Percentiles rank a stretch among this genome's conserved stretches.
Evolutionary conservation across 2,113 vertebrate species (phyloP).

Genomic region (Psilopogon haemacephalus): DNA sequence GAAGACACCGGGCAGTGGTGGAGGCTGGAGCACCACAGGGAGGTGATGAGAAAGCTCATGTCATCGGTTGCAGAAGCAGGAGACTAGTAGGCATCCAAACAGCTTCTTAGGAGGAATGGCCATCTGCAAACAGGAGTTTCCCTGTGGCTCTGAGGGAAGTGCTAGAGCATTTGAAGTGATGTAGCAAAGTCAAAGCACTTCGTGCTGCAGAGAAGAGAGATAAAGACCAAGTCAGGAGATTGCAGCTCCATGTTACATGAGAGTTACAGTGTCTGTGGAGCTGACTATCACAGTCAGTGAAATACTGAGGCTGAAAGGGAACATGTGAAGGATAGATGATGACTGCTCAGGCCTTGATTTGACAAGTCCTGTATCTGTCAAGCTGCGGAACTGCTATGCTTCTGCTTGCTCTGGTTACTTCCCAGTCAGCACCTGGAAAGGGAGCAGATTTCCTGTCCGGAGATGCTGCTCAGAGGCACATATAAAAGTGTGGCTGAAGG

Average conservation of each 20-base stretch:
- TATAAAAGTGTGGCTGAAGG: not conserved
- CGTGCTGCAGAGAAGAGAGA: not conserved
- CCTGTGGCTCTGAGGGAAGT: accelerated
- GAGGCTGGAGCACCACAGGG: not conserved
- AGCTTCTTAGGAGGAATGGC: too few species aligned
- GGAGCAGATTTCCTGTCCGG: not conserved
- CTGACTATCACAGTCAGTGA: not conserved
- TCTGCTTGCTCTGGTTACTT: not conserved
- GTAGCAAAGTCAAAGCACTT: not conserved
- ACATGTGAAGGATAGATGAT: accelerated
- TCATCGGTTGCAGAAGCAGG: not conserved
- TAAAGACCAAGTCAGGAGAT: not conserved
- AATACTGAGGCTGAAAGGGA: not conserved
- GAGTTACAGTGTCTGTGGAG: not conserved
- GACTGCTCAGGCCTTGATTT: not conserved
- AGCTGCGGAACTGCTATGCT: not conserved
- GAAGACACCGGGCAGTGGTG: not conserved
- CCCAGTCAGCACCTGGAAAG: not conserved
- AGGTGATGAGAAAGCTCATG: not conserved
- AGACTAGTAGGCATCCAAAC: not conserved
- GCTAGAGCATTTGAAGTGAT: accelerated
- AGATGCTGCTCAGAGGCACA: accelerated
- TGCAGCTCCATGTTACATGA: not conserved
- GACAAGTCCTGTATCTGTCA: accelerated
- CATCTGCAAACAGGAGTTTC: not conserved